These are phyloP conservation scores for Gobio gobio DNA, from an alignment of 2,113 vertebrate species.

Conservation along the genomic window DNA sequence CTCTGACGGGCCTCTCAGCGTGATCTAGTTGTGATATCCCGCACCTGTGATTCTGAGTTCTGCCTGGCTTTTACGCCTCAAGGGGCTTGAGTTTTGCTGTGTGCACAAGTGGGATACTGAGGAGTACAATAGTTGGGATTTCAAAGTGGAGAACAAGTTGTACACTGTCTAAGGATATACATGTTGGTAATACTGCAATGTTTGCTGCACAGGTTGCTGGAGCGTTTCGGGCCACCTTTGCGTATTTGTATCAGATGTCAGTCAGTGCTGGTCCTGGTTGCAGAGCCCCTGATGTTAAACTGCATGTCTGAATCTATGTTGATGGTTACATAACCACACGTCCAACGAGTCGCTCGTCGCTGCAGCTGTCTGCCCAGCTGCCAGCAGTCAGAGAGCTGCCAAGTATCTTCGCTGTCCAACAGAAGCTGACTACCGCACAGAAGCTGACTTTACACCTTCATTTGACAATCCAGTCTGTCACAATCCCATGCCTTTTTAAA, in stretches of 20 bases:
- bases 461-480: slow-evolving; percentile 23
- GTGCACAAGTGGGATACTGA: background rate
- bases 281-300: slow-evolving; percentile 40
- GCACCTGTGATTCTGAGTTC: slow-evolving; percentile 24
- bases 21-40: slow-evolving; percentile 33
- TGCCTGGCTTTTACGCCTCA: slow-evolving; percentile 6
- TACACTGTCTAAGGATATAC: background rate
- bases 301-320: slow-evolving; percentile 38
- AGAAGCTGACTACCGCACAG: slow-evolving; percentile 48
- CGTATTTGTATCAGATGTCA: slow-evolving; percentile 1
- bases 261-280: slow-evolving; percentile 32
- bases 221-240: background rate
- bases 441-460: slow-evolving; percentile 39
- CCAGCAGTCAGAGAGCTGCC: slow-evolving; percentile 55
- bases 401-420: slow-evolving; percentile 49
- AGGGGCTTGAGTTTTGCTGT: background rate
- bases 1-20: background rate
- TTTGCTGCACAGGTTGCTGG: background rate
- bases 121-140: background rate
- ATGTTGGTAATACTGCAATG: background rate
- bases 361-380: slow-evolving; percentile 58
- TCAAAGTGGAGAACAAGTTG: background rate
- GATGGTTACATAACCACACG: slow-evolving; percentile 51
- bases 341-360: slow-evolving; percentile 44
- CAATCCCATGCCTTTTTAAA: background rate